A percentile compares a stretch with the other conserved stretches of the same genome.
Conservation (phyloP, 1,140 invertebrate species). For the Chrysopa pallens region DNA sequence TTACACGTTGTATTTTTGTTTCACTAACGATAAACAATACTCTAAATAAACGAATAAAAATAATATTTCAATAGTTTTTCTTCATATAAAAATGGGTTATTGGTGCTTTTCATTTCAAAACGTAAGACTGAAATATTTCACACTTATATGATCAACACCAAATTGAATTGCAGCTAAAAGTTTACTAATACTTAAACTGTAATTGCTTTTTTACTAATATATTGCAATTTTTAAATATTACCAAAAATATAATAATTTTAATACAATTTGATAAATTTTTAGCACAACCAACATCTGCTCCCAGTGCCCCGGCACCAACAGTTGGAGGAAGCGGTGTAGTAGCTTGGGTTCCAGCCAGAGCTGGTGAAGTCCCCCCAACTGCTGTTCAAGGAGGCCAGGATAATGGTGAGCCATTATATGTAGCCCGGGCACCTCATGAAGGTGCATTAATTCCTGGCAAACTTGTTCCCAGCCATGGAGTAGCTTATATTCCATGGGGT, state of each 20-base stretch:
- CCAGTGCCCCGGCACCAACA: conserved; percentile 7
- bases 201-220: too few species aligned
- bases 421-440: conserved; percentile 52
- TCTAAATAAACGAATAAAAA: too few species aligned
- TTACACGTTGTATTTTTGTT: too few species aligned
- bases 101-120: too few species aligned
- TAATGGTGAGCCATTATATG: conserved; percentile 48
- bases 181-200: too few species aligned
- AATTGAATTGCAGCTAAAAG: too few species aligned
- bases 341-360: conserved; percentile 45
- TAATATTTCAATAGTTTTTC: too few species aligned
- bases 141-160: too few species aligned
- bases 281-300: neutral
- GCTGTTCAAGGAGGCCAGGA: conserved; percentile 57
- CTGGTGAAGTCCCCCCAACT: conserved; percentile 46
- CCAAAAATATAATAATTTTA: neutral
- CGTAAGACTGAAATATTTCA: too few species aligned
- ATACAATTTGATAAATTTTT: conserved; percentile 1
- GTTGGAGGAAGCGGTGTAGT: conserved; percentile 15
- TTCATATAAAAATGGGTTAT: too few species aligned
- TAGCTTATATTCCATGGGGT: conserved; percentile 60
- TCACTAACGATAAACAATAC: too few species aligned
- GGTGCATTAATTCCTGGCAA: conserved; percentile 66
- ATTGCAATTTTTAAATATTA: neutral
- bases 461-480: conserved; percentile 46